Evolutionary conservation across 1,140 invertebrate genomes (phyloP).

Genomic region (Thereuonema tuberculata): DNA sequence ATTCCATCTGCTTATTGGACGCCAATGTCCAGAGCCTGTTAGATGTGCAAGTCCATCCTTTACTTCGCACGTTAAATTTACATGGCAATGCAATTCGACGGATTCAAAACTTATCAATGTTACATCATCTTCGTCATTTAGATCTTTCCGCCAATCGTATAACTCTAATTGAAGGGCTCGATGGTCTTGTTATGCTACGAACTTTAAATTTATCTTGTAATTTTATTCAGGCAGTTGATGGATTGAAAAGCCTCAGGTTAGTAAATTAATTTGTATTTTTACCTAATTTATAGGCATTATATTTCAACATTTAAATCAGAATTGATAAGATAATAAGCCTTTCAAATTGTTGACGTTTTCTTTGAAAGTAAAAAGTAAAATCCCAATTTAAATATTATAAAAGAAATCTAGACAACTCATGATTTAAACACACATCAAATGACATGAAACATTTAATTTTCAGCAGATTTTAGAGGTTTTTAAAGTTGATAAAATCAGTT

Average conservation of each 20-base stretch:
- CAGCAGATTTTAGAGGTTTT: too few relatives aligned
- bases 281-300: background rate
- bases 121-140: constrained; percentile 2
- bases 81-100: constrained; percentile 5
- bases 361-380: too few relatives aligned
- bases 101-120: background rate
- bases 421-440: too few relatives aligned
- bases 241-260: constrained; percentile 2
- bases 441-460: too few relatives aligned
- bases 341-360: too few relatives aligned
- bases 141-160: background rate
- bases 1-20: constrained; percentile 6
- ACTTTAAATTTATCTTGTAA: constrained; percentile 4
- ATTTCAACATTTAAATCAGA: background rate
- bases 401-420: too few relatives aligned
- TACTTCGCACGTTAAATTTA: background rate
- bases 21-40: constrained; percentile 4
- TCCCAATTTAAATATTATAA: too few relatives aligned
- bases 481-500: too few relatives aligned
- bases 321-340: too few relatives aligned
- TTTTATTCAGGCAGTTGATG: background rate
- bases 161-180: constrained; percentile 3
- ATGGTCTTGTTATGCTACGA: background rate
- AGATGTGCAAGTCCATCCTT: constrained; percentile 1
- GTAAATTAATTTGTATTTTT: too few relatives aligned